These are phyloP conservation scores for Cladopsammia gracilis DNA, from an alignment of 64 coral and sea anemone genomes.

Conservation along the genomic window DNA sequence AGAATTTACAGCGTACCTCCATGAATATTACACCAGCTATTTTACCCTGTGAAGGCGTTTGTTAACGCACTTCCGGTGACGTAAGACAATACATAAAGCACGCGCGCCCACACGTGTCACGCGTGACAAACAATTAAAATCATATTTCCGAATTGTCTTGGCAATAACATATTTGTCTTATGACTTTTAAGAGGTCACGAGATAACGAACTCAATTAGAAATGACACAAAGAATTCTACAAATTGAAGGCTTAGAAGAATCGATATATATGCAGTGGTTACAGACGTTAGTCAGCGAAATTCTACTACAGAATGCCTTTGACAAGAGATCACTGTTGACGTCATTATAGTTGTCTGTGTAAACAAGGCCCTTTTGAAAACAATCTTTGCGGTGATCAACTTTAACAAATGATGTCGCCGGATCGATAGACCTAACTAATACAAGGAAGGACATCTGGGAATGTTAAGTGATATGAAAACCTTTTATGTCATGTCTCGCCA, in stretches of 20 bases:
- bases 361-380: neutral
- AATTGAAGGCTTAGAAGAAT: neutral
- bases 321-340: neutral
- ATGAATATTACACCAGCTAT: no score
- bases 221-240: neutral
- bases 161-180: constrained; percentile 29
- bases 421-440: neutral
- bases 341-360: neutral
- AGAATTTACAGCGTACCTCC: no score
- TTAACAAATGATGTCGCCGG: neutral
- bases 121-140: constrained; percentile 49
- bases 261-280: neutral
- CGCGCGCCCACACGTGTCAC: neutral
- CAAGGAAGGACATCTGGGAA: neutral
- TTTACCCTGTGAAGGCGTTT: neutral
- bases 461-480: neutral
- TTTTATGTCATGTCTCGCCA: neutral
- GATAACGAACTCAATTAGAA: neutral
- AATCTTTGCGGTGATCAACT: no score
- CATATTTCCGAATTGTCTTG: neutral
- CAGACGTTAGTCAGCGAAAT: neutral
- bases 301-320: neutral
- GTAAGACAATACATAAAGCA: neutral
- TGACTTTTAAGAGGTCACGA: constrained; percentile 38
- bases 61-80: constrained; percentile 38